A percentile compares a stretch with the other conserved stretches of the same genome.
Evolutionary conservation across 1,140 invertebrate genomes (phyloP).

Genomic region (Caerostris darwini): DNA sequence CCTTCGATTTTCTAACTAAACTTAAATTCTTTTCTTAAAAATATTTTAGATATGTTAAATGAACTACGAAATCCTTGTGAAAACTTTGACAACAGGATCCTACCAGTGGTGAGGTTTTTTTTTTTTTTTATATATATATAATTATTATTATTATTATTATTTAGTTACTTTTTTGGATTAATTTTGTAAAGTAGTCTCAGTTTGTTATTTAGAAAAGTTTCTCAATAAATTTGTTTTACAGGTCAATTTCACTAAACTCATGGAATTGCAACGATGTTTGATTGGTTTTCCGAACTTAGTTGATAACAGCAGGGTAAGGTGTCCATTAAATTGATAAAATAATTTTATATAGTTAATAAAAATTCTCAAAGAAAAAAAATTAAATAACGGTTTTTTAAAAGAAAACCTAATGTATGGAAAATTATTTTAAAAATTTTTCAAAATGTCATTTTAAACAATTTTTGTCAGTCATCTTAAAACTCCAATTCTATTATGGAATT

Average conservation of each 20-base stretch:
- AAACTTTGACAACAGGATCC: constrained; percentile 32
- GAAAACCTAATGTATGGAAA: too few species aligned
- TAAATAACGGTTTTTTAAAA: neutral
- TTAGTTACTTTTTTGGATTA: neutral
- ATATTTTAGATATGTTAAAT: constrained; percentile 41
- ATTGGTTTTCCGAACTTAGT: constrained; percentile 88
- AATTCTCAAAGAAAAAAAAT: neutral
- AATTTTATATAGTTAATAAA: neutral
- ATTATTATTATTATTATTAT: neutral
- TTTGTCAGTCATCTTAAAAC: too few species aligned
- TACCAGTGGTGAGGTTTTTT: constrained; percentile 54
- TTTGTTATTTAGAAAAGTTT: neutral
- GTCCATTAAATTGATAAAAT: neutral
- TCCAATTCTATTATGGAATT: too few species aligned
- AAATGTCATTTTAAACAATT: too few species aligned
- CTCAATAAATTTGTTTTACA: constrained; percentile 79
- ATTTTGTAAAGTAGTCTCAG: neutral
- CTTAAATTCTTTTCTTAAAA: neutral
- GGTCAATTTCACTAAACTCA: constrained; percentile 91
- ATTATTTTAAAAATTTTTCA: too few species aligned
- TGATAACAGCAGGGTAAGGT: constrained; percentile 85
- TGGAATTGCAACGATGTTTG: constrained; percentile 92
- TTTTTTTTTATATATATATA: neutral
- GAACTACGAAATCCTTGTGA: constrained; percentile 28
- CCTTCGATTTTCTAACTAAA: neutral